Evolutionary conservation across 2,113 vertebrate genomes (phyloP).

Genomic region (Paracanthobrama guichenoti): DNA sequence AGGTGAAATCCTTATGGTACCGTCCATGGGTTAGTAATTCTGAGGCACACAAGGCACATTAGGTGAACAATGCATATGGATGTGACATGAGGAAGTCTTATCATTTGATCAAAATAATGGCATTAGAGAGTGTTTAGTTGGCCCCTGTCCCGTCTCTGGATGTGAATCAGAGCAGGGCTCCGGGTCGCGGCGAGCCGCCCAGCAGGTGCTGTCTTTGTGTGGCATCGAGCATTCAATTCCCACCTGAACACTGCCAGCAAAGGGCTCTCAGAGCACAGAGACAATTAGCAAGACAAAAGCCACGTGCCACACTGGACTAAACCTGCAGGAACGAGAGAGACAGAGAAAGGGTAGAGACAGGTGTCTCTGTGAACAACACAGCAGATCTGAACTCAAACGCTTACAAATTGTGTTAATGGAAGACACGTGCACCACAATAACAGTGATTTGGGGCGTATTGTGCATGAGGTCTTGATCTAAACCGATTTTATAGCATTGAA

Average conservation of each 20-base stretch:
- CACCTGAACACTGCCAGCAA: conserved; percentile 41
- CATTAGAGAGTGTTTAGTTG: neutral
- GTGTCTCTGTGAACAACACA: conserved; percentile 40
- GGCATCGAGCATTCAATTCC: conserved; percentile 39
- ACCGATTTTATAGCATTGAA: neutral
- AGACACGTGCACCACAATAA: neutral
- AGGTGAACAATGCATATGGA: conserved; percentile 3
- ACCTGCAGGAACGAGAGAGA: conserved; percentile 7
- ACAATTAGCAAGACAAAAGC: conserved; percentile 72
- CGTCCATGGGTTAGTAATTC: neutral
- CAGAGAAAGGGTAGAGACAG: conserved; percentile 42
- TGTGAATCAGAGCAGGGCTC: conserved; percentile 53
- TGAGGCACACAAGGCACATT: neutral
- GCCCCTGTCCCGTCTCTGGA: neutral
- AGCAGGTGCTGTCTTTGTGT: conserved; percentile 62
- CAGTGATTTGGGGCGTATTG: neutral
- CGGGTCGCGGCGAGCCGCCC: neutral
- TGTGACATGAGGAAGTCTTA: conserved; percentile 9
- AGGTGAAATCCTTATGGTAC: neutral
- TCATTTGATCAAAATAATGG: neutral
- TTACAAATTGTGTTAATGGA: conserved; percentile 38
- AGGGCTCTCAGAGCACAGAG: conserved; percentile 51
- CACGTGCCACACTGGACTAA: conserved; percentile 11
- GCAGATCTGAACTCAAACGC: neutral
- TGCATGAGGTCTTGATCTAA: neutral